Evolutionary conservation across 2,888 invertebrate genomes (phyloP), one percentile per base, ranked within the genome.

Genomic region (Reticulitermes lucifugus): DNA sequence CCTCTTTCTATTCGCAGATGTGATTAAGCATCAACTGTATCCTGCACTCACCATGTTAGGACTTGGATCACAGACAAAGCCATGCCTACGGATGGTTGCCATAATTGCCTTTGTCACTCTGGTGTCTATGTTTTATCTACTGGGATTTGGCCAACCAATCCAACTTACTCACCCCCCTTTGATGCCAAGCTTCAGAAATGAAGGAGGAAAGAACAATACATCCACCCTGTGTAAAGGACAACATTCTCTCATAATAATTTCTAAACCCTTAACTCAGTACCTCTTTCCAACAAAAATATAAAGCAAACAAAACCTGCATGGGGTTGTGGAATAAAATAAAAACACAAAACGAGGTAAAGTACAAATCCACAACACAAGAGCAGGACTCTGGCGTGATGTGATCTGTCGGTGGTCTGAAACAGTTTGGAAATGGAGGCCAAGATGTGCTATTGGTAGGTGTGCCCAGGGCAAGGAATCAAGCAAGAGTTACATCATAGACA

Each of bases 91-190:
- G 51, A 75, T 86, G 22, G 79, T 83, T 6, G 41, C 84, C 59
- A 59, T 85, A 51, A 77, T 87, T 43, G 29, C 85, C 3, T 84
- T 86, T n/a, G 55, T 87, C 6, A 85, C 86, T n/a, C 84, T 88
- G 60, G 79, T 88, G 22, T 85, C 86, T 25, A 85, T 86, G 43
- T 85, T 88, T 77, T 88, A 88, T 85, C 85, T 88, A 65, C 84
- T 87, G 71, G 86, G 86, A 41, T 29, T 35, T 12, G 41, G 35
- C 59, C 29, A n/a, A 9, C 73, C 70, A 4, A 75, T 55, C 1
- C 29, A 41, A 55, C n/a, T 77, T 35, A n/a, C 51, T 21, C 71
- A 22, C 3, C 29, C 46, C 0, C 21, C 73, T 18, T 3, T 41
- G 6, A 21, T 41, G 41, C 73, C 73, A 41, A n/a, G 7, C n/a